Conservation (phyloP, 2,888 invertebrate genomes). For the Yponomeuta evonymella region DNA sequence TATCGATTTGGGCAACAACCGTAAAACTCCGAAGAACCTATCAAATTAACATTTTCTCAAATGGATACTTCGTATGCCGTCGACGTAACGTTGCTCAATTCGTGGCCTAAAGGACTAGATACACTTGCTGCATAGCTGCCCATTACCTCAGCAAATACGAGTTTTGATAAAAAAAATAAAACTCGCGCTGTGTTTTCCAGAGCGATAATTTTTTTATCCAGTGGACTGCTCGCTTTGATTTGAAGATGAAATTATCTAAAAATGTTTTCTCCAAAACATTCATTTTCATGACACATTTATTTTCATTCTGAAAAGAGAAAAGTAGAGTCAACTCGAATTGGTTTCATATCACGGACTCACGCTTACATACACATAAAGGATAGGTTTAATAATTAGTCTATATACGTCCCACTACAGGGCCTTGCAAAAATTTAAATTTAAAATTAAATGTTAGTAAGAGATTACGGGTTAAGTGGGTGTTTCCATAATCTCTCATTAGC, state of each 20-base stretch:
- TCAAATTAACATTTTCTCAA: slow-evolving; percentile 50
- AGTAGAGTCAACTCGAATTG: no score
- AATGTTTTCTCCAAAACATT: slow-evolving; percentile 6
- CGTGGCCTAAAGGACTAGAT: slow-evolving; percentile 24
- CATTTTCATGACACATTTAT: no score
- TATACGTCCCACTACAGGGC: no score
- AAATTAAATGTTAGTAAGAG: no score
- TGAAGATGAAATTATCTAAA: slow-evolving; percentile 10
- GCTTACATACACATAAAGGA: no score
- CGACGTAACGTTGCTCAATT: slow-evolving; percentile 48
- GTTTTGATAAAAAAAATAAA: not conserved
- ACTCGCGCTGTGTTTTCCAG: no score
- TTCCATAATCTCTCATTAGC: no score
- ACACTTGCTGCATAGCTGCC: not conserved
- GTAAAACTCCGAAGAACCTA: slow-evolving; percentile 27
- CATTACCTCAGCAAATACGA: not conserved
- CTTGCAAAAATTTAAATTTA: no score
- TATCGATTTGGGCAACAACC: not conserved
- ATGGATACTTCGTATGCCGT: slow-evolving; percentile 61
- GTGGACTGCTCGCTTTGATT: slow-evolving; percentile 10
- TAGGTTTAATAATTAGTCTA: no score
- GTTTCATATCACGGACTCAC: no score
- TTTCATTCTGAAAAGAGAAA: no score
- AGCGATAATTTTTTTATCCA: not conserved
- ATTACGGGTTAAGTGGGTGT: no score